Conservation (phyloP, 2,797 vertebrate genomes). For the Pantherophis alleghaniensis region DNA sequence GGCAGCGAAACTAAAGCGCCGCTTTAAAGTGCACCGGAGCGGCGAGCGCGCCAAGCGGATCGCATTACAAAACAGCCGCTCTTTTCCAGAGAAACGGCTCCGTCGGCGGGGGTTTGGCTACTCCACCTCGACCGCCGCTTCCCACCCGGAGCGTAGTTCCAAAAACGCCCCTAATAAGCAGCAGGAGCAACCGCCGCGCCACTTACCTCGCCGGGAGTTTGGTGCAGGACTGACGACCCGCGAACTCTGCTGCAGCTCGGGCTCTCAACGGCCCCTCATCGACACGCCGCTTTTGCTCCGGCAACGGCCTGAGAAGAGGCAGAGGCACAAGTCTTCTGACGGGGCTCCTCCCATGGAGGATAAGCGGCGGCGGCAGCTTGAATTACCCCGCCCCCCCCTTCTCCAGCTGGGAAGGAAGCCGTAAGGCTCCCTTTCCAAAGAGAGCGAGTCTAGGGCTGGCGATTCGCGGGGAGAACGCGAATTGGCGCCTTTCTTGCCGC, state of each 20-base stretch:
- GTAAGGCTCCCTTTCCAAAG: neutral
- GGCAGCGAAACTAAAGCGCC: neutral
- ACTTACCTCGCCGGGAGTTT: conserved; percentile 45
- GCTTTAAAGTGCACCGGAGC: neutral
- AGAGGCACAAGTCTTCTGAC: neutral
- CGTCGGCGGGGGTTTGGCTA: neutral
- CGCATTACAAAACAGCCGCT: neutral
- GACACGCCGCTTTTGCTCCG: neutral
- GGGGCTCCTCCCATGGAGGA: neutral
- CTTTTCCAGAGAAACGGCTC: neutral
- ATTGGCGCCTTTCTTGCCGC: neutral
- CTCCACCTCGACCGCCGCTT: neutral
- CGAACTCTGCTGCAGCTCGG: conserved; percentile 39
- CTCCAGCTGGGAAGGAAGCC: neutral
- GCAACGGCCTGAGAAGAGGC: neutral
- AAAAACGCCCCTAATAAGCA: neutral
- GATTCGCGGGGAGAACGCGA: neutral
- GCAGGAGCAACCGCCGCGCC: neutral
- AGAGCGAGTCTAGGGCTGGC: neutral
- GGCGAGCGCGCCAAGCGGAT: neutral
- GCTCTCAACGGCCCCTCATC: neutral
- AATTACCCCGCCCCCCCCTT: neutral
- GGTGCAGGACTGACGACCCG: conserved; percentile 35
- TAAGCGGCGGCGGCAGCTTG: neutral
- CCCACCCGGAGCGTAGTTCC: neutral